Base-by-base conservation (phyloP, 2,113 vertebrate genomes). In the Chunga burmeisteri region DNA sequence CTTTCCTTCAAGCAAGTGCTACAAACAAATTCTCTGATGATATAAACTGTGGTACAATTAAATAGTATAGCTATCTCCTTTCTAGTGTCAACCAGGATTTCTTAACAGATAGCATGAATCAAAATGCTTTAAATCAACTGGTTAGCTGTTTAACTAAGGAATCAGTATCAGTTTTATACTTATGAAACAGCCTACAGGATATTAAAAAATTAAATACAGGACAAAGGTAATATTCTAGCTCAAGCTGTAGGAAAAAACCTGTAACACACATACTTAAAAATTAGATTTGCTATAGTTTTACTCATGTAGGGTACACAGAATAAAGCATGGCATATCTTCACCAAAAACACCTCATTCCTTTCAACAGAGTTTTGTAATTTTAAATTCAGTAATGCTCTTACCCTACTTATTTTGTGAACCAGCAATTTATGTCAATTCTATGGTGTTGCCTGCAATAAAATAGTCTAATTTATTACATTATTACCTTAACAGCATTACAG, bases 401-500 rank as follows among this genome's bases (percentile, higher is more conserved):
- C 8, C 7, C 25, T 52, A 34, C 52, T 94, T 82, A 80, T 75
- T 94, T 72, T 85, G n/a, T 70, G 46, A 84, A 79, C 30, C 7
- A 85, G 30, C 3, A 72, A 70, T 75, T 86, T 74, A 52, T 61
- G 26, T 3, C 9, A 89, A 59, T 16, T 77, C 53, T 62, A 40
- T 49, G 50, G 26, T 66, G 90, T 8, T 56, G 30, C 12, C 16
- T 77, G 6, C 7, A 68, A 70, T 32, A 49, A 55, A 82, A 82
- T 46, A 71, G 13, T 32, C 38, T 25, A 22, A 47, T 44, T 62
- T 44, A 42, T 29, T 88, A 27, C 25, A 67, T 50, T 13, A 96
- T 98, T 99, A 99, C 99, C 99, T 98, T 91, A 99, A 94, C 75
- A 99, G 93, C 17, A 73, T 93, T 92, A 98, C 19, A 22, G 98